Evolutionary conservation across 2,888 invertebrate species (phyloP).

Genomic region (Pristionchus arcanus): DNA sequence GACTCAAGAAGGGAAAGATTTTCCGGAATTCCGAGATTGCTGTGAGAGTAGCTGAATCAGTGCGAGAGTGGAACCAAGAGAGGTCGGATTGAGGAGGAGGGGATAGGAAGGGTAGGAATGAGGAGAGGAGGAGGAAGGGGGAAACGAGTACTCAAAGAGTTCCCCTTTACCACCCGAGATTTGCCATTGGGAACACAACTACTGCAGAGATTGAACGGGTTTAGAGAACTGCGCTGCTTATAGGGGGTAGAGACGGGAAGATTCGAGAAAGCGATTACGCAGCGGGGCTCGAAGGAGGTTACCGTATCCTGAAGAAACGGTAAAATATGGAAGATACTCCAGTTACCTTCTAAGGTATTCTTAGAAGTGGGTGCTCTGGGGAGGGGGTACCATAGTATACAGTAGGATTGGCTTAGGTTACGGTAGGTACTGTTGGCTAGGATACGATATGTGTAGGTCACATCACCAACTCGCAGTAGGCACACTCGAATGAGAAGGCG

Average conservation of each 20-base stretch:
- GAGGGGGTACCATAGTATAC: too few relatives aligned
- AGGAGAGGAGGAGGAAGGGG: background rate
- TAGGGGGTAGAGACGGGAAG: background rate
- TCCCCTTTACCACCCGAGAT: background rate
- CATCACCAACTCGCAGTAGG: background rate
- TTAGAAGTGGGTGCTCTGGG: too few relatives aligned
- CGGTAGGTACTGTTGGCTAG: background rate
- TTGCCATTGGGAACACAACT: conserved; percentile 4
- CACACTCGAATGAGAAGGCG: background rate
- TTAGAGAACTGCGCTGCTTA: background rate
- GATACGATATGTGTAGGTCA: background rate
- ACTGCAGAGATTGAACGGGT: conserved; percentile 25
- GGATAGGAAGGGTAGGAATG: background rate
- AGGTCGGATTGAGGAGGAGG: conserved; percentile 23
- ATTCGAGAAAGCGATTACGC: background rate
- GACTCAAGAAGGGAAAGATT: background rate
- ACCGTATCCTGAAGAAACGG: too few relatives aligned
- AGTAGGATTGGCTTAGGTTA: too few relatives aligned
- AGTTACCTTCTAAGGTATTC: too few relatives aligned
- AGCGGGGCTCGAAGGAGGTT: background rate
- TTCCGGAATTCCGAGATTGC: background rate
- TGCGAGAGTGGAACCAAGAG: conserved; percentile 1
- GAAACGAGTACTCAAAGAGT: conserved; percentile 43
- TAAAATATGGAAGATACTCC: too few relatives aligned
- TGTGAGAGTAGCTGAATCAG: background rate